These are phyloP conservation scores for Syngnathus floridae DNA, from an alignment of 2,113 vertebrate species.

Conservation along the genomic window DNA sequence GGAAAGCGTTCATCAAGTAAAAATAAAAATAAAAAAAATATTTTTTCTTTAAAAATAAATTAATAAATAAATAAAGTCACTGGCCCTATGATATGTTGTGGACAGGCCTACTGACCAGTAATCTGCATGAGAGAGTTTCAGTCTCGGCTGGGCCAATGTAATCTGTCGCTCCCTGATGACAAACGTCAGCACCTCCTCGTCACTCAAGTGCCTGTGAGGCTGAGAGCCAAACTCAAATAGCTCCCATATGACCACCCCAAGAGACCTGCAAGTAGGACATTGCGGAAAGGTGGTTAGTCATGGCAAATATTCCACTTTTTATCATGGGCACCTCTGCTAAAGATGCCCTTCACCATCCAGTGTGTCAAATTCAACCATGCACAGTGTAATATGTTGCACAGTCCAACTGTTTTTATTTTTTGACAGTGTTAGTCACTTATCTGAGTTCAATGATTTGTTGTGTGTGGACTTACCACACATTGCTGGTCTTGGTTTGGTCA, in stretches of 20 bases:
- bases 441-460: no score
- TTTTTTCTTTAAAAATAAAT: no score
- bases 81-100: neutral
- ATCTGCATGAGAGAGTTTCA: conserved; percentile 84
- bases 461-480: conserved; percentile 78
- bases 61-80: neutral
- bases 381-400: no score
- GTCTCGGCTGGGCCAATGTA: conserved; percentile 82
- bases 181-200: conserved; percentile 86
- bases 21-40: neutral
- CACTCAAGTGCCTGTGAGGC: conserved; percentile 85
- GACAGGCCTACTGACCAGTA: conserved; percentile 76
- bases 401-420: no score
- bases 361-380: neutral
- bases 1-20: neutral
- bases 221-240: conserved; percentile 88
- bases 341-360: neutral
- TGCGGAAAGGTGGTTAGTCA: neutral
- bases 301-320: neutral
- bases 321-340: neutral
- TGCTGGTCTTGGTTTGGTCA: conserved; percentile 89
- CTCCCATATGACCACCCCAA: conserved; percentile 91
- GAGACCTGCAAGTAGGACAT: conserved; percentile 71
- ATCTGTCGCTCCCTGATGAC: conserved; percentile 86
- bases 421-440: no score